phyloP scores from a whole-genome alignment of 2,113 vertebrate species.

The Albula goreensis region DNA sequence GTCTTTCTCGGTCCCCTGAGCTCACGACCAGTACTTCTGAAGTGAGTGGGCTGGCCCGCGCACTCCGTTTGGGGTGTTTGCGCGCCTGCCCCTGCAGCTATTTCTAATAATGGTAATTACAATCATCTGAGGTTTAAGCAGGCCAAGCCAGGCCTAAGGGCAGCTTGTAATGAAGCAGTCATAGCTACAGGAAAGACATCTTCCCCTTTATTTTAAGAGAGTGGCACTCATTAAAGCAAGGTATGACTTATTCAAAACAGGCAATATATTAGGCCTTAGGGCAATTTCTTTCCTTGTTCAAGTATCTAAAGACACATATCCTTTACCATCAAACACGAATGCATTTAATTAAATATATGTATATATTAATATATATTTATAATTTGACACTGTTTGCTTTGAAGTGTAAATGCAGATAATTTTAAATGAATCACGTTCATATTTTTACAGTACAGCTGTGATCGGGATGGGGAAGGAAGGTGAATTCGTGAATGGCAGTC shows the following conservation, averaged over 20 bases:
- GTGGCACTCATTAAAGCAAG: constrained; percentile 73
- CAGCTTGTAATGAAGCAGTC: constrained; percentile 66
- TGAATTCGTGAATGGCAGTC: too few relatives aligned
- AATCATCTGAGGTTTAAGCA: constrained; percentile 67
- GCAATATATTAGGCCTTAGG: constrained; percentile 58
- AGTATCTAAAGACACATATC: constrained; percentile 61
- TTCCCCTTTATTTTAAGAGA: constrained; percentile 59
- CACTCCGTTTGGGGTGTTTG: constrained; percentile 60
- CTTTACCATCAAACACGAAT: background rate
- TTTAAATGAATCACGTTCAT: too few relatives aligned
- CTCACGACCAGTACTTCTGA: constrained; percentile 55
- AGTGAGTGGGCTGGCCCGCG: constrained; percentile 45
- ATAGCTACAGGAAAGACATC: constrained; percentile 54
- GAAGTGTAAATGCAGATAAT: too few relatives aligned
- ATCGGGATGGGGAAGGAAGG: too few relatives aligned
- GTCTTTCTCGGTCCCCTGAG: constrained; percentile 50
- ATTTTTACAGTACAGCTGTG: too few relatives aligned
- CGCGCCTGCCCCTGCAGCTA: constrained; percentile 69
- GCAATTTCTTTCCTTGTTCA: constrained; percentile 45
- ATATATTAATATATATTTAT: too few relatives aligned
- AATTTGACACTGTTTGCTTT: too few relatives aligned
- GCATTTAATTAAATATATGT: too few relatives aligned
- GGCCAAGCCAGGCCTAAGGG: constrained; percentile 67
- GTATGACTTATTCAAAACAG: constrained; percentile 70
- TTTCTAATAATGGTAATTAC: constrained; percentile 78